Base-by-base conservation (phyloP, 1,140 invertebrate species). In the Trialeurodes vaporariorum region DNA sequence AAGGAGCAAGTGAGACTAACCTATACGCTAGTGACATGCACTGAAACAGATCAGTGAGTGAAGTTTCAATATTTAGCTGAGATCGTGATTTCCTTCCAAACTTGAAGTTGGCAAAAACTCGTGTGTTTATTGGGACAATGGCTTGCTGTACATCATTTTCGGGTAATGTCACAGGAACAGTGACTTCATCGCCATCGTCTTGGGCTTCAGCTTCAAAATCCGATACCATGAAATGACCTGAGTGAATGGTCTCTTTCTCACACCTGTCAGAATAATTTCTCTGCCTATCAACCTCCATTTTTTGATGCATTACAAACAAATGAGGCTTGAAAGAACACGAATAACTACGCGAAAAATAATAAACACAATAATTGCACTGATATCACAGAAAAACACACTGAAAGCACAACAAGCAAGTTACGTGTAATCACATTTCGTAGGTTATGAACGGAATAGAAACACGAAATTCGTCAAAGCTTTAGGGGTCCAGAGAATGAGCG, bases 211-310 rank as follows among this genome's bases (percentile, higher is more conserved):
- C 91, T 78, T 97, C 94, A 80, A 98, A 95, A 78, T 94, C 87
- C 61, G 93, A 97, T 59, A 98, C 89, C 96, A 98, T 98, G 79
- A 98, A 98, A 78, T 98, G 95, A 24, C 96, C 96, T 73, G 94
- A 97, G 78, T 98, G 95, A 73, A 98, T 98, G 1, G 88, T 86
- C 78, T 95, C 93, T 24, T 79, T 80, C 27, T 70, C 26, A 25
- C 21, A 9, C 22, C 11, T 64, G 23, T n/a, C 63, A 64, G 11
- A 13, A 61, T 69, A 67, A 67, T 69, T 24, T 27, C 25, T 58
- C 66, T 49, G 34, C 34, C 34, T 49, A 17, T 49, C 5, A 49
- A 49, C 34, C 34, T 49, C 34, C 34, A 49, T 49, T 49, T 49
- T 49, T 49, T 9, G 34, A 49, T 17, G 34, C 34, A 49, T 49